These are phyloP conservation scores for Galemys pyrenaicus DNA, from an alignment of 2,113 vertebrate species.

Conservation along the genomic window DNA sequence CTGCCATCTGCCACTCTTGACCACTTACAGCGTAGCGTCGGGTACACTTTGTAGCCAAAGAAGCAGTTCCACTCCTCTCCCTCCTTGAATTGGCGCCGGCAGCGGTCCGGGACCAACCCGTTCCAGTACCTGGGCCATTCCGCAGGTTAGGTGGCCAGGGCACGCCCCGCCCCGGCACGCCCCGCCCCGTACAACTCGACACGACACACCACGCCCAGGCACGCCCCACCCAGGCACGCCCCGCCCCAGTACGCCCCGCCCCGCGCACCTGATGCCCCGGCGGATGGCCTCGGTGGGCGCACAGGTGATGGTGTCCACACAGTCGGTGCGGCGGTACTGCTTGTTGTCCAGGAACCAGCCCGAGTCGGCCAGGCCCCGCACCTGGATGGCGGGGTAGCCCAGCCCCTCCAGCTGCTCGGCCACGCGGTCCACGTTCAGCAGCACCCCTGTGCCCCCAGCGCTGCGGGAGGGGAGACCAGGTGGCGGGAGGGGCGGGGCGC, in stretches of 20 bases:
- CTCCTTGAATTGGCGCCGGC: constrained; percentile 90
- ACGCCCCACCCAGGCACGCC: fast-evolving
- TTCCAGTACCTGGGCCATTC: constrained; percentile 93
- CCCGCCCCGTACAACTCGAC: no score
- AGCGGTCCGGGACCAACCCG: constrained; percentile 93
- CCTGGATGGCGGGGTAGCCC: constrained; percentile 93
- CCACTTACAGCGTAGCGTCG: constrained; percentile 94
- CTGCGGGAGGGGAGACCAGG: constrained; percentile 80
- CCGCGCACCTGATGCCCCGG: constrained; percentile 93
- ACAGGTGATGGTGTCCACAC: constrained; percentile 92
- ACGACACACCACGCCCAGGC: no score
- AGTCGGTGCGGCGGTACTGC: constrained; percentile 95
- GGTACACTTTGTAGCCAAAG: constrained; percentile 98
- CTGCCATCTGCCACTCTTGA: no score
- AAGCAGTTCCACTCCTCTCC: constrained; percentile 99
- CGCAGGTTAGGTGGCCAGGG: neutral
- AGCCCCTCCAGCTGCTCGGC: constrained; percentile 93
- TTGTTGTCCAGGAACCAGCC: constrained; percentile 99
- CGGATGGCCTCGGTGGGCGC: constrained; percentile 97
- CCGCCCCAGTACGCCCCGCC: fast-evolving
- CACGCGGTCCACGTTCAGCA: constrained; percentile 96
- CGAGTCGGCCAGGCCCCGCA: constrained; percentile 95
- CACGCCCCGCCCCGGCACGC: fast-evolving
- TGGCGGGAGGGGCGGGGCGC: neutral
- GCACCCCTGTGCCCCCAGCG: constrained; percentile 96